Evolutionary conservation across 1,140 invertebrate genomes (phyloP), one percentile per base, ranked within the genome.

Genomic region (Argopecten irradians): DNA sequence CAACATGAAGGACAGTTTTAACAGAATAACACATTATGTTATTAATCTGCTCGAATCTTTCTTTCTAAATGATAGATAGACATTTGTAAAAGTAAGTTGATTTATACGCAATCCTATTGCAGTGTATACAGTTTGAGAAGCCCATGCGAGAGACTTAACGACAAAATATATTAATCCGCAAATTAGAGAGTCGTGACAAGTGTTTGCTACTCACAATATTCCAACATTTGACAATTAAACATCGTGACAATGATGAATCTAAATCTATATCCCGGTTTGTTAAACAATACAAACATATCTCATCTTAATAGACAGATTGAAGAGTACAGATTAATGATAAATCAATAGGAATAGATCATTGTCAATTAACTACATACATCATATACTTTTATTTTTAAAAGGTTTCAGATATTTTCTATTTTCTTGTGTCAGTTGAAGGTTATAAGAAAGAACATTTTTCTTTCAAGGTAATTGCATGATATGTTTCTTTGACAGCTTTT

Each of bases 361-460:
- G 43, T 8, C 36, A 39, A 39, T 46, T 46, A 28, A 71, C 1
- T 71, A 28, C 16, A 7, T n/a, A n/a, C 28, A 71, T 28, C 22
- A 71, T 71, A 28, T 71, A 71, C n/a, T 71, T 71, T 71, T n/a
- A 71, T 28, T 71, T 71, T n/a, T n/a, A n/a, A n/a, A n/a, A n/a
- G n/a, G n/a, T n/a, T n/a, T n/a, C n/a, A n/a, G n/a, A n/a, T n/a
- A n/a, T n/a, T n/a, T n/a, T n/a, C 55, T 71, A 11, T 11, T 71
- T 19, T 71, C 55, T 39, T 8, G 13, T 39, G 36, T 5, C 5
- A 39, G 13, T 39, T 39, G 36, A 8, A 71, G 55, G 16, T 46
- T 46, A 46, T 1, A 55, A 55, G 16, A 55, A 55, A 55, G 3
- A 22, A 13, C 16, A 55, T 55, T 22, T 71, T 5, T 71, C n/a